Evolutionary conservation across 2,797 vertebrate genomes (phyloP).

Genomic region (Antrozous pallidus): DNA sequence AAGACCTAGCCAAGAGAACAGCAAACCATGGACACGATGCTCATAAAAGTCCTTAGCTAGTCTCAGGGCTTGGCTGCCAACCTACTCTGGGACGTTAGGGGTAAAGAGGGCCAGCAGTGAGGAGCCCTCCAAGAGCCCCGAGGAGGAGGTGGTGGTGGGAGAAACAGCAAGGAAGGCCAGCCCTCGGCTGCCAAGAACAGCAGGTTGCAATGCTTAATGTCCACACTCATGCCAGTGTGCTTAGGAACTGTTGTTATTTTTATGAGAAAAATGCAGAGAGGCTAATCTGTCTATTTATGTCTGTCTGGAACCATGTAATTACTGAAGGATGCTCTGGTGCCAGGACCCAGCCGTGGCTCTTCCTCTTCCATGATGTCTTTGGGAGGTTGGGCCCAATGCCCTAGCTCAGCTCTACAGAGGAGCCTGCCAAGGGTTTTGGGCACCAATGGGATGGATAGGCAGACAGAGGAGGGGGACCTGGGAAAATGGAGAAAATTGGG

Average conservation of each 20-base stretch:
- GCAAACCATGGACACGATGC: constrained; percentile 80
- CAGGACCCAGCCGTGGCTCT: constrained; percentile 78
- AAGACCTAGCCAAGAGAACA: constrained; percentile 82
- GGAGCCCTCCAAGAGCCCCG: constrained; percentile 79
- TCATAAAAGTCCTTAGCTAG: constrained; percentile 80
- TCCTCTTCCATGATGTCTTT: constrained; percentile 77
- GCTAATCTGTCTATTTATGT: constrained; percentile 86
- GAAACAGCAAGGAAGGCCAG: constrained; percentile 78
- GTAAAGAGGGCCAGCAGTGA: constrained; percentile 77
- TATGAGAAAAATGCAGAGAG: constrained; percentile 86
- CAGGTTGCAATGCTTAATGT: constrained; percentile 85
- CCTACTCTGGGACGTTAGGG: constrained; percentile 79
- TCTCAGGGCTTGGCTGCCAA: constrained; percentile 80
- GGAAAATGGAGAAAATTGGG: constrained; percentile 37
- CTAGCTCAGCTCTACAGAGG: constrained; percentile 45
- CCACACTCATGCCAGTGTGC: constrained; percentile 79
- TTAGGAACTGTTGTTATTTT: constrained; percentile 86
- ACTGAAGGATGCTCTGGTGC: constrained; percentile 80
- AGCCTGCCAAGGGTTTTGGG: constrained; percentile 53
- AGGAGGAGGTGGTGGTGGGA: constrained; percentile 70
- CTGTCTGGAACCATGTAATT: constrained; percentile 85
- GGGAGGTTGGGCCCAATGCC: constrained; percentile 60
- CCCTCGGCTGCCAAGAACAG: constrained; percentile 83
- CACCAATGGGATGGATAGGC: constrained; percentile 51
- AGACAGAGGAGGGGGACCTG: background rate